These are phyloP conservation scores for Zaprionus taronus DNA, from an alignment of 1,140 invertebrate genomes.

Conservation along the genomic window DNA sequence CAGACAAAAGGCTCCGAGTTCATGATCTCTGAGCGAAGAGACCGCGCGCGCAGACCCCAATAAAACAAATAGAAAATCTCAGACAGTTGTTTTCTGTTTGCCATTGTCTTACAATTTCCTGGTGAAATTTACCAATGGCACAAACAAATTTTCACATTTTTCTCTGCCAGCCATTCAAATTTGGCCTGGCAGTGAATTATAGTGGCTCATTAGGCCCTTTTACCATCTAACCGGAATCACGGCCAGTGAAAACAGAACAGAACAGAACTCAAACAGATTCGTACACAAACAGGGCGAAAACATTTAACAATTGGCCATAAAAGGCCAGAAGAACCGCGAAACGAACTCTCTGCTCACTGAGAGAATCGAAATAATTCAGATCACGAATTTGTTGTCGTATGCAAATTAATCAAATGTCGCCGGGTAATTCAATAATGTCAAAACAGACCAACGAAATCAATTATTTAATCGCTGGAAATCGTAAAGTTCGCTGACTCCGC, in stretches of 20 bases:
- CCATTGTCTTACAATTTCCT: constrained; percentile 74
- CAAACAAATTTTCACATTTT: constrained; percentile 47
- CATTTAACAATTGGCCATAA: constrained; percentile 75
- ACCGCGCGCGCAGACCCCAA: constrained; percentile 54
- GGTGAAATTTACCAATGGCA: constrained; percentile 64
- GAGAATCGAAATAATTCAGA: constrained; percentile 82
- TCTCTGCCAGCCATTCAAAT: constrained; percentile 60
- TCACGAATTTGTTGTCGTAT: constrained; percentile 84
- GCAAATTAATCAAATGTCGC: constrained; percentile 84
- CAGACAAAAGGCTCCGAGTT: constrained; percentile 65
- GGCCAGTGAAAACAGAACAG: constrained; percentile 52
- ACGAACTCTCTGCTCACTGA: constrained; percentile 2
- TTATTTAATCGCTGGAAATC: constrained; percentile 59
- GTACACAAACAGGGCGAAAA: constrained; percentile 27
- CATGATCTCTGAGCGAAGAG: constrained; percentile 72
- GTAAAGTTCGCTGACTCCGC: constrained; percentile 23
- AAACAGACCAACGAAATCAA: constrained; percentile 71
- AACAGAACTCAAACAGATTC: constrained; percentile 2
- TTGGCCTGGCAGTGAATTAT: constrained; percentile 74
- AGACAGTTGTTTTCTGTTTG: constrained; percentile 19
- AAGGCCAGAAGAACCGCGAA: constrained; percentile 51
- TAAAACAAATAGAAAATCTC: constrained; percentile 39
- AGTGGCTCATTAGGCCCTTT: constrained; percentile 79
- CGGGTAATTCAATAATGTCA: constrained; percentile 81
- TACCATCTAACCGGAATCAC: constrained; percentile 65